Base-by-base conservation (phyloP, 2,113 vertebrate genomes). In the Anoplopoma fimbria region DNA sequence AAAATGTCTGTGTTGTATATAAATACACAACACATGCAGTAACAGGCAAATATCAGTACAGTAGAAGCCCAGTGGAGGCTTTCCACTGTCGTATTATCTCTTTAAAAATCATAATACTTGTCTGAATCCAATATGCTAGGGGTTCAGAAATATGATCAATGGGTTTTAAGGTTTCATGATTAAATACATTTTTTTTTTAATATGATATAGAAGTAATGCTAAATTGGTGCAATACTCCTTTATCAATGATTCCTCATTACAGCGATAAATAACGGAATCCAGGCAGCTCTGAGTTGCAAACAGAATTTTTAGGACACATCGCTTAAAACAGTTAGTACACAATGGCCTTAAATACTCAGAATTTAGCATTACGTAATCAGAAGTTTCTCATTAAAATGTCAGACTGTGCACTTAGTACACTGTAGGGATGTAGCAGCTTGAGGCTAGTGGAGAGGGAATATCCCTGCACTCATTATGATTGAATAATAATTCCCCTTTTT, bases 351-450 rank as follows among this genome's bases (percentile, higher is more conserved):
- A 69, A 69, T 53, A 42, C 57, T 65, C 27, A 42, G 36, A 33
- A 14, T 69, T 34, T 17, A 9, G 65, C n/a, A 9, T 81, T 81
- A 34, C 17, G 19, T 83, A 87, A 88, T 72, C 40, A 13, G 29
- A 40, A 51, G 38, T 51, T 25, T 77, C 70, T 81, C 75, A 87
- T 86, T 77, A 87, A 69, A 80, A 85, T 76, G 61, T 84, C 81
- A 87, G 83, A 65, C 36, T 69, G 49, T 63, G 38, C 40, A 61
- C 65, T 62, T 63, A 51, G 63, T 25, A 36, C 33, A 29, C 34
- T 64, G 79, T 58, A 38, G 33, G 33, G 57, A 61, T 73, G 64
- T 4, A 47, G 49, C 58, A 81, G 75, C 83, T 58, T 71, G 49
- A 82, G 64, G 60, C 60, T 25, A 25, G 58, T 3, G 15, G 8